A percentile compares a stretch with the other conserved stretches of the same genome.
phyloP scores from a whole-genome alignment of 2,113 vertebrate species.

The Cyprinodon brontotheroides region DNA sequence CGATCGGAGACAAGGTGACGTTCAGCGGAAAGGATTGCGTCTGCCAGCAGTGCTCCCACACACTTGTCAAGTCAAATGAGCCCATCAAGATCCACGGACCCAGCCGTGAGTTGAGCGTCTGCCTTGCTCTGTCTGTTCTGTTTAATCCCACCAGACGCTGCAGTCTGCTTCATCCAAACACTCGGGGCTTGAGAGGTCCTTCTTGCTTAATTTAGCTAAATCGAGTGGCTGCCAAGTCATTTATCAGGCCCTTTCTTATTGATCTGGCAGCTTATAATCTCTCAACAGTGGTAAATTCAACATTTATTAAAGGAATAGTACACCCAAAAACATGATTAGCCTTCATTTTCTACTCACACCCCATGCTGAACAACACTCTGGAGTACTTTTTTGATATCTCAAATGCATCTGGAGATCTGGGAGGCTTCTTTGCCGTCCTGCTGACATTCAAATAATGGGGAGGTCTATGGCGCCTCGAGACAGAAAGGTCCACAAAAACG shows the following conservation, averaged over 20 bases:
- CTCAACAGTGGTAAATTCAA: constrained; percentile 39
- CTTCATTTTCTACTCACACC: no score
- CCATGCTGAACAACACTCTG: no score
- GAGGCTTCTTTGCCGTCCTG: no score
- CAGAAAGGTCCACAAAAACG: no score
- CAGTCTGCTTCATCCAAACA: constrained; percentile 15
- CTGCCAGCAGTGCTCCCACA: constrained; percentile 94
- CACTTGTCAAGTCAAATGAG: constrained; percentile 87
- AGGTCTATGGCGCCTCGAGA: no score
- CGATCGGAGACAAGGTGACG: constrained; percentile 97
- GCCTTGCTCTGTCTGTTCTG: constrained; percentile 37
- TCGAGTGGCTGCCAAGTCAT: constrained; percentile 57
- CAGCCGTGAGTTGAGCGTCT: constrained; percentile 85
- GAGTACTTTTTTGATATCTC: no score
- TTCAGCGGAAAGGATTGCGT: constrained; percentile 98
- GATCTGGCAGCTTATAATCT: constrained; percentile 47
- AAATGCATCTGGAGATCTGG: no score
- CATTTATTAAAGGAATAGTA: no score
- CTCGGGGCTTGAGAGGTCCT: constrained; percentile 34
- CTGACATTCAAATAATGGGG: no score
- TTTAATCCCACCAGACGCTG: constrained; percentile 29
- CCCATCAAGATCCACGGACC: constrained; percentile 97
- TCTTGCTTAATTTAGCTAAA: constrained; percentile 57
- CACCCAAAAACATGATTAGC: no score
- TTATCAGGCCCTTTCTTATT: constrained; percentile 22